Percentiles rank a stretch among this genome's conserved stretches.
phyloP scores from a whole-genome alignment of 1,140 invertebrate genomes.

The Danaus melanippus region DNA sequence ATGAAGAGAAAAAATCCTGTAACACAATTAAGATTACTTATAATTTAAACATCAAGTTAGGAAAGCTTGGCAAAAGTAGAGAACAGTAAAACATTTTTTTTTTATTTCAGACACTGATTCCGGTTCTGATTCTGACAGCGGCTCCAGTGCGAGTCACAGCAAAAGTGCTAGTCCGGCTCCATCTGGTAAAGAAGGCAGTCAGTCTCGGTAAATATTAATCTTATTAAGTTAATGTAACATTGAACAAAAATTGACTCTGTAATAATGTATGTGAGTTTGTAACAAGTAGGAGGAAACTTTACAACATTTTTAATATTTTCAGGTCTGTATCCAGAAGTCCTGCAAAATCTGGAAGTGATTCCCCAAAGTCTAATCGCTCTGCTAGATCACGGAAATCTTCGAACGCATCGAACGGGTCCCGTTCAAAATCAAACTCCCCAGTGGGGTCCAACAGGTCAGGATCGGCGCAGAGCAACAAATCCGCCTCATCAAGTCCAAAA shows the following conservation, averaged over 20 bases:
- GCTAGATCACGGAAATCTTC: slow-evolving; percentile 48
- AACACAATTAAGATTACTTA: too few species aligned
- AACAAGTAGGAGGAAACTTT: too few species aligned
- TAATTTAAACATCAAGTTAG: too few species aligned
- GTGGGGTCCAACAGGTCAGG: slow-evolving; percentile 51
- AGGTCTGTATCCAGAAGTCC: slow-evolving; percentile 60
- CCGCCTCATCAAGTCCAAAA: slow-evolving; percentile 55
- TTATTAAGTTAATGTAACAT: background rate
- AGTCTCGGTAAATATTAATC: slow-evolving; percentile 37
- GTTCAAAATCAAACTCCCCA: slow-evolving; percentile 63
- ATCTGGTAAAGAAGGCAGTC: slow-evolving; percentile 52
- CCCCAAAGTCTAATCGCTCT: slow-evolving; percentile 51
- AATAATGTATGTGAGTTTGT: background rate
- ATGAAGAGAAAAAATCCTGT: too few species aligned
- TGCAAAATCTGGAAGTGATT: slow-evolving; percentile 56
- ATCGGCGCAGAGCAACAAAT: slow-evolving; percentile 55
- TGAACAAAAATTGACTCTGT: background rate
- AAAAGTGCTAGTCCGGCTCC: slow-evolving; percentile 66
- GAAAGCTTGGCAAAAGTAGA: too few species aligned
- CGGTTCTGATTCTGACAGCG: slow-evolving; percentile 71
- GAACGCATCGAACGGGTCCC: slow-evolving; percentile 55
- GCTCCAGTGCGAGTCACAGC: slow-evolving; percentile 67
- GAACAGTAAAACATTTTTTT: background rate
- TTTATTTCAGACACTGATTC: slow-evolving; percentile 50
- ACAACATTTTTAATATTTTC: slow-evolving; percentile 18